A percentile compares a stretch with the other conserved stretches of the same genome.
Conservation (phyloP, 2,888 invertebrate genomes). For the Dryocosmus kuriphilus region DNA sequence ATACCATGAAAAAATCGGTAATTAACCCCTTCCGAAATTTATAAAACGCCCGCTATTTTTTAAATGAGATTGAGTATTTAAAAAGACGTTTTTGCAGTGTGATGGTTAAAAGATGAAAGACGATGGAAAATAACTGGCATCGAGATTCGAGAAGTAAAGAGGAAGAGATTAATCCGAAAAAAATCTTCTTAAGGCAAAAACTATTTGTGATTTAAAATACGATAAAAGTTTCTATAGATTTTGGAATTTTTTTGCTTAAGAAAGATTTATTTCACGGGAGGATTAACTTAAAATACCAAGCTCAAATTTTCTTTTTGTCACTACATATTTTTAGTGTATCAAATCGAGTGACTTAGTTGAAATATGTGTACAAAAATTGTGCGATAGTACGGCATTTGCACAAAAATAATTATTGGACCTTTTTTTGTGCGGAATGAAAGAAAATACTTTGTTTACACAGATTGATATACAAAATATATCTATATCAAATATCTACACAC, state of each 20-base stretch:
- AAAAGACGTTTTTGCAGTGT: neutral
- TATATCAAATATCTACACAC: conserved; percentile 40
- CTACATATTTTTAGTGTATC: neutral
- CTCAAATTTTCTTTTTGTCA: neutral
- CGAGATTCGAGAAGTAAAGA: neutral
- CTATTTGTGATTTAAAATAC: neutral
- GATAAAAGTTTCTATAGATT: neutral
- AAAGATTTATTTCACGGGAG: neutral
- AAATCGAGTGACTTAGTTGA: neutral
- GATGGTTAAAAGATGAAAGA: neutral
- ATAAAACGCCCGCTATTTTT: neutral
- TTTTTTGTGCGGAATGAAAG: conserved; percentile 35
- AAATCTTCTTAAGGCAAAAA: conserved; percentile 2
- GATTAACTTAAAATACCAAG: neutral
- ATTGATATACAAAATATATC: conserved; percentile 34
- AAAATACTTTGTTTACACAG: conserved; percentile 36
- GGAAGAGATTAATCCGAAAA: neutral
- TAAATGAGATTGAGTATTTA: conserved; percentile 22
- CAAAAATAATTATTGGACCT: conserved; percentile 21
- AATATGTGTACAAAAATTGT: conserved; percentile 1
- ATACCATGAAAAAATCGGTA: neutral
- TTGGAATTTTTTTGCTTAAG: neutral
- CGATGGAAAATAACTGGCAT: neutral
- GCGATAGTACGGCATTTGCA: neutral
- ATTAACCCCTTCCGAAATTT: conserved; percentile 20